A percentile compares a stretch with the other conserved stretches of the same genome.
Evolutionary conservation across 2,113 vertebrate genomes (phyloP).

Genomic region (Raphicerus campestris): DNA sequence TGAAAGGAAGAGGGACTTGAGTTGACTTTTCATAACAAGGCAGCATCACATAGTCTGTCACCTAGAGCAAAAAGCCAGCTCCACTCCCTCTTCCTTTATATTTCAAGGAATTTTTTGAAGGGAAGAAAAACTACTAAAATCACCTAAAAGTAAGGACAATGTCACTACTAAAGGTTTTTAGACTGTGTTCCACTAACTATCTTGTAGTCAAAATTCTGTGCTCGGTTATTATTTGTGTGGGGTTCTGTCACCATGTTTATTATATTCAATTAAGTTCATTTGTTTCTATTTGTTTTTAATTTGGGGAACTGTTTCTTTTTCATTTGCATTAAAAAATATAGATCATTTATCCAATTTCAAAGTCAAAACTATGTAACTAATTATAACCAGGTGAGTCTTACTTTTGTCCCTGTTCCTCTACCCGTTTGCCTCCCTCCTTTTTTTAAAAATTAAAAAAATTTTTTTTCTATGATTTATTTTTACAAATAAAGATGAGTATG

Average conservation of each 20-base stretch:
- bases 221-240: neutral
- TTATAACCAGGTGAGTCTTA: too few relatives aligned
- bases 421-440: too few relatives aligned
- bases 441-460: too few relatives aligned
- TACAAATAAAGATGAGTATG: too few relatives aligned
- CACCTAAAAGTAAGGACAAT: neutral
- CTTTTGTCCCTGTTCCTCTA: too few relatives aligned
- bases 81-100: neutral
- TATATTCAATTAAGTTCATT: neutral
- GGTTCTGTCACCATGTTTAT: neutral
- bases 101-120: neutral
- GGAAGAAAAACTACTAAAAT: neutral
- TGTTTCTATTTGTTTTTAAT: neutral
- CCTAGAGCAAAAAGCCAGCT: neutral
- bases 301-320: neutral
- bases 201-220: neutral
- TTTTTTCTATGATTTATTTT: too few relatives aligned
- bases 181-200: neutral
- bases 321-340: neutral
- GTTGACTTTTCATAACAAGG: neutral
- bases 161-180: neutral
- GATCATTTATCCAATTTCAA: neutral
- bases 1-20: neutral
- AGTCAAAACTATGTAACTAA: neutral
- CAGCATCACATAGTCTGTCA: rapidly evolving